phyloP scores from a whole-genome alignment of 1,140 invertebrate genomes.

The Macrobrachium nipponense region DNA sequence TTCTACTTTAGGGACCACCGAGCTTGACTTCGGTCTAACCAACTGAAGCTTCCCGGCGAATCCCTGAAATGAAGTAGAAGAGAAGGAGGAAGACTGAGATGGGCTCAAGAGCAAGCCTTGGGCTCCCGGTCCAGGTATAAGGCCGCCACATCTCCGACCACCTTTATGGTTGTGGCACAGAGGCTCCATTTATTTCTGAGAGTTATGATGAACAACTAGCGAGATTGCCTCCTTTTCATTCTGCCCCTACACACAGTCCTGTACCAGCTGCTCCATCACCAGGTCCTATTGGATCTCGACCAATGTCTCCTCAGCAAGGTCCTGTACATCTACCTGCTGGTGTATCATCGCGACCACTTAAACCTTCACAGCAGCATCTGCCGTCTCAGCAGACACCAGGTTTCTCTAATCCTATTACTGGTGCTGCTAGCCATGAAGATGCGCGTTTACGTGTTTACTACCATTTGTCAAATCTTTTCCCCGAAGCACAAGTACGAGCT shows the following conservation, averaged over 20 bases:
- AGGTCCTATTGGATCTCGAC: slow-evolving; percentile 63
- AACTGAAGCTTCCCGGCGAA: too few species aligned
- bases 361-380: slow-evolving; percentile 24
- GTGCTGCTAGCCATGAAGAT: slow-evolving; percentile 69
- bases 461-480: slow-evolving; percentile 88
- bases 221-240: slow-evolving; percentile 30
- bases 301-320: slow-evolving; percentile 64
- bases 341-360: slow-evolving; percentile 57
- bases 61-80: too few species aligned
- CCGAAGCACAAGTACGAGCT: slow-evolving; percentile 85
- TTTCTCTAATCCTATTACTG: slow-evolving; percentile 74
- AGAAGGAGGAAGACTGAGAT: too few species aligned
- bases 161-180: slow-evolving; percentile 48
- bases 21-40: too few species aligned
- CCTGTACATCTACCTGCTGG: slow-evolving; percentile 61
- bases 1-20: too few species aligned
- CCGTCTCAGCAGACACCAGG: not conserved
- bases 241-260: slow-evolving; percentile 19
- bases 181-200: slow-evolving; percentile 55
- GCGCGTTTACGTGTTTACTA: slow-evolving; percentile 75
- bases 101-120: too few species aligned
- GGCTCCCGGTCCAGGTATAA: too few species aligned
- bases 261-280: slow-evolving; percentile 60
- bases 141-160: too few species aligned
- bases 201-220: slow-evolving; percentile 61